These are phyloP conservation scores for Pipra filicauda DNA, from an alignment of 2,113 vertebrate species.

Conservation along the genomic window DNA sequence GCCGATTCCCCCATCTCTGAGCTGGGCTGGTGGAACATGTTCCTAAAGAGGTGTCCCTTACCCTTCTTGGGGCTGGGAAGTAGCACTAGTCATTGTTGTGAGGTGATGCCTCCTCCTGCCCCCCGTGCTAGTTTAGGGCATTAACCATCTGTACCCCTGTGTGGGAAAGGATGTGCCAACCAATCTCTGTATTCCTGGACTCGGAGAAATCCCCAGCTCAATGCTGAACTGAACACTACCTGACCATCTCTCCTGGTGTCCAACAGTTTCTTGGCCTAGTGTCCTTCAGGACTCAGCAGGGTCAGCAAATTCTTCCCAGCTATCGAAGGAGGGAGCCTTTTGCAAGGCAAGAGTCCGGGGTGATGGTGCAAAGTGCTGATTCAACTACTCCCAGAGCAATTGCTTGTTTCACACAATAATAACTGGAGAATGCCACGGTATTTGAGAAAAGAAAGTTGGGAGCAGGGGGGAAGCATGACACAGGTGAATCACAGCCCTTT, in stretches of 20 bases:
- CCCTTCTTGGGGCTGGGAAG: neutral
- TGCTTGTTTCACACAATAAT: neutral
- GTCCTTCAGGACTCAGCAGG: neutral
- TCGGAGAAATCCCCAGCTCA: neutral
- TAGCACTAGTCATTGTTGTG: fast-evolving
- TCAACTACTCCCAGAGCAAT: neutral
- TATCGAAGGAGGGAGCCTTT: neutral
- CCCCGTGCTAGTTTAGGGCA: neutral
- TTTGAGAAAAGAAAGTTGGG: neutral
- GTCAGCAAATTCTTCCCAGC: neutral
- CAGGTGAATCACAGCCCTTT: neutral
- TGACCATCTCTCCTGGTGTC: neutral
- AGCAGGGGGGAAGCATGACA: neutral
- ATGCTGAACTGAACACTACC: neutral
- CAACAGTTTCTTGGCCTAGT: neutral
- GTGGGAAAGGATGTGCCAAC: neutral
- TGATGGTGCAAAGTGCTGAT: neutral
- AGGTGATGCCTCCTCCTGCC: neutral
- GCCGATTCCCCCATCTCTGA: neutral
- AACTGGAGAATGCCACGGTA: neutral
- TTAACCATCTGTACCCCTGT: neutral
- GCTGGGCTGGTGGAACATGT: neutral
- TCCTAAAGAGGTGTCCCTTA: neutral
- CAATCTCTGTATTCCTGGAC: neutral
- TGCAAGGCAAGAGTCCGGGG: neutral